Percentiles rank a stretch among this genome's conserved stretches.
Conservation (phyloP, 2,113 vertebrate species). For the Microtus ochrogaster region DNA sequence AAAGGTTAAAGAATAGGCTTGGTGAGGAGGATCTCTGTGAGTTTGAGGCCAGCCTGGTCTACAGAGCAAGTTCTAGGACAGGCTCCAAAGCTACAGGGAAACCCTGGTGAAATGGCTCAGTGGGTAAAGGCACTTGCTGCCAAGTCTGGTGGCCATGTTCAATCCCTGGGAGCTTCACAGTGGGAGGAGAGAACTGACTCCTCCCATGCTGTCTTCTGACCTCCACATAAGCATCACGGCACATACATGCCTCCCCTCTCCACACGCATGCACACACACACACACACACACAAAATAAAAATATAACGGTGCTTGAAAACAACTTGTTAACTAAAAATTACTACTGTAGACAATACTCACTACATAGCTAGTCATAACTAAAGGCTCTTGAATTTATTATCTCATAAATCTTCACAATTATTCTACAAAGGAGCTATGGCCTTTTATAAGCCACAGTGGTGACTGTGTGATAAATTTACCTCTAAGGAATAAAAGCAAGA, state of each 20-base stretch:
- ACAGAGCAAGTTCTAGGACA: no score
- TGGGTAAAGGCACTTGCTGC: no score
- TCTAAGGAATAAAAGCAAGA: constrained; percentile 12
- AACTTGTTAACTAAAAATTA: constrained; percentile 28
- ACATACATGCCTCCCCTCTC: neutral
- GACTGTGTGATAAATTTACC: neutral
- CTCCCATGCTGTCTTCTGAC: neutral
- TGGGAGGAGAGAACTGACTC: neutral
- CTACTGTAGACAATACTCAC: neutral
- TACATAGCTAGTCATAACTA: neutral
- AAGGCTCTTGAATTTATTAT: neutral
- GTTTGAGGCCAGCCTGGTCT: no score
- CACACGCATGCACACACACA: neutral
- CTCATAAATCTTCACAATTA: neutral
- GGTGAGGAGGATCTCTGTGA: no score
- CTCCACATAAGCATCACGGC: neutral
- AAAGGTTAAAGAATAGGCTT: neutral
- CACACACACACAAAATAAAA: neutral
- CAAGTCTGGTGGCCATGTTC: no score
- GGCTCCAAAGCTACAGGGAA: no score
- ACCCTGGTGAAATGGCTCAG: neutral
- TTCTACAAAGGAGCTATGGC: neutral
- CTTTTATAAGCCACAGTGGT: neutral
- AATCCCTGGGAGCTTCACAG: neutral
- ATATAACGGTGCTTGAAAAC: neutral